Percentiles rank a stretch among this genome's conserved stretches.
These are phyloP conservation scores for Eupristina koningsbergeri DNA, from an alignment of 1,140 invertebrate species.

Conservation along the genomic window DNA sequence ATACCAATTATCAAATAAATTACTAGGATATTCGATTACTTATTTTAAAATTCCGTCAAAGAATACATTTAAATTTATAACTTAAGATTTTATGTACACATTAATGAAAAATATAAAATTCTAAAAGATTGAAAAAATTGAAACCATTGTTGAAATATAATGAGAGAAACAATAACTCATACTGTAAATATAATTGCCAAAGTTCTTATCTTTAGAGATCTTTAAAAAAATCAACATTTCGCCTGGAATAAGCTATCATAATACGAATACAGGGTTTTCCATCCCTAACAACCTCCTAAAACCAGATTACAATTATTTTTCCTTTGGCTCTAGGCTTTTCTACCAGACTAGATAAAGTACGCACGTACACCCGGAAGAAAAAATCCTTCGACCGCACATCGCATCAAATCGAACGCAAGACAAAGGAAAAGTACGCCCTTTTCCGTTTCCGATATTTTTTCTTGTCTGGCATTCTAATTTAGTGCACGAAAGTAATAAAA, in stretches of 20 bases:
- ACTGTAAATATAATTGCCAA: background rate
- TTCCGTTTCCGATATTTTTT: background rate
- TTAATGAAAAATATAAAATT: background rate
- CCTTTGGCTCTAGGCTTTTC: background rate
- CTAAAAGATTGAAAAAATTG: background rate
- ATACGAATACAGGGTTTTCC: background rate
- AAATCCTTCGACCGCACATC: background rate
- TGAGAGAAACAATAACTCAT: background rate
- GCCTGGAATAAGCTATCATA: background rate
- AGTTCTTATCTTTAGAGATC: too few species aligned
- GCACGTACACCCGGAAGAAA: background rate
- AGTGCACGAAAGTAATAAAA: slow-evolving; percentile 30
- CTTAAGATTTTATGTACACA: background rate
- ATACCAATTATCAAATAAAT: background rate
- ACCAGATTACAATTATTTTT: slow-evolving; percentile 23
- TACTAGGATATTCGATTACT: background rate
- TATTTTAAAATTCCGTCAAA: background rate
- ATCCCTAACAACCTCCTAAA: background rate
- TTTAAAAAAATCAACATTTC: background rate
- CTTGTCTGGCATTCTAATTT: slow-evolving; percentile 37
- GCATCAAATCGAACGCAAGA: background rate
- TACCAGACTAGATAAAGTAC: background rate
- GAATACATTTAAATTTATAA: background rate
- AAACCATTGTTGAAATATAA: background rate
- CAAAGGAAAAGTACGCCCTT: background rate